These are phyloP conservation scores for Oenanthe melanoleuca DNA, from an alignment of 2,113 vertebrate genomes.

Conservation along the genomic window DNA sequence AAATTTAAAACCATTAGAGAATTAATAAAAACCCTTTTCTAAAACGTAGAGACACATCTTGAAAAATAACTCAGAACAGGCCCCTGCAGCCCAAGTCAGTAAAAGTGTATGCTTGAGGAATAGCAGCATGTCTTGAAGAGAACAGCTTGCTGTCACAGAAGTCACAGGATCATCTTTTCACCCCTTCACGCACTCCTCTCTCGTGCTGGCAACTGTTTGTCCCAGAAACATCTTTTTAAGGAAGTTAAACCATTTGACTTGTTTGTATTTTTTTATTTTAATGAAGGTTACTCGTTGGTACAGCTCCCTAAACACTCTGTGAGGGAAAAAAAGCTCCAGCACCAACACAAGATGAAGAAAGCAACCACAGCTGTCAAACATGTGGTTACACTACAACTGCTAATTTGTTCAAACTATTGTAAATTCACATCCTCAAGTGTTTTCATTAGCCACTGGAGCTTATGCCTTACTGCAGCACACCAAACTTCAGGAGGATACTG, in stretches of 20 bases:
- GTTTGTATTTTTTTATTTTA: neutral
- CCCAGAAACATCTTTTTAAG: neutral
- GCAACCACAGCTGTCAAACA: neutral
- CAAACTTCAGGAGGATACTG: neutral
- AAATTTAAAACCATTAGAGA: neutral
- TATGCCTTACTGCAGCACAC: neutral
- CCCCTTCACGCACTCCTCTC: fast-evolving
- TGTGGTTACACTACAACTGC: neutral
- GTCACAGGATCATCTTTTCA: neutral
- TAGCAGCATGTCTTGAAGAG: fast-evolving
- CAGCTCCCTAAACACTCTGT: neutral
- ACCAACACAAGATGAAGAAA: neutral
- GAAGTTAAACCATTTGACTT: neutral
- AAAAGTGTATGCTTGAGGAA: neutral
- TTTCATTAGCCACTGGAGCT: neutral
- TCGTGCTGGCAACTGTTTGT: fast-evolving
- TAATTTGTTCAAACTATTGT: neutral
- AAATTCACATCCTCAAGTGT: neutral
- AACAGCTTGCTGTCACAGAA: neutral
- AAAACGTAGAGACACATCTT: neutral
- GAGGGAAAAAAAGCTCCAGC: neutral
- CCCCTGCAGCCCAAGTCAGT: neutral
- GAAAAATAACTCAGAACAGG: neutral
- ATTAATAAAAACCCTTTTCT: neutral
- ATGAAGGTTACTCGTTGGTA: neutral